A percentile compares a stretch with the other conserved stretches of the same genome.
Evolutionary conservation across 2,797 vertebrate genomes (phyloP).

Genomic region (Gorsachius magnificus): DNA sequence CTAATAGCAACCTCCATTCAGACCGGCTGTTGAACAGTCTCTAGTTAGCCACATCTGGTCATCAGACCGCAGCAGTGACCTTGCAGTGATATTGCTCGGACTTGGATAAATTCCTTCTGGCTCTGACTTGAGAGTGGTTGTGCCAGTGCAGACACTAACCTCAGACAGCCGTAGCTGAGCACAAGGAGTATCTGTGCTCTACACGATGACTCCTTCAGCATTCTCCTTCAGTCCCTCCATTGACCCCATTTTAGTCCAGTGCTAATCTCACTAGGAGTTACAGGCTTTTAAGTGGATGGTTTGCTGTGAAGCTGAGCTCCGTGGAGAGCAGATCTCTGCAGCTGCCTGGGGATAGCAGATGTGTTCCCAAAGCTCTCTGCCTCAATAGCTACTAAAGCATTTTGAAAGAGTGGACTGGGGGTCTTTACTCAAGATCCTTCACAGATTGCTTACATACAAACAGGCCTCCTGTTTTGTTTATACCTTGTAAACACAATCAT

Average conservation of each 20-base stretch:
- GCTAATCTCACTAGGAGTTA: too few species aligned
- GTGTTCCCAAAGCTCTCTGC: background rate
- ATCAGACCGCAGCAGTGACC: background rate
- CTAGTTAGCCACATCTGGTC: background rate
- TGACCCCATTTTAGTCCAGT: background rate
- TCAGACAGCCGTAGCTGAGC: background rate
- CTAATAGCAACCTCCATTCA: background rate
- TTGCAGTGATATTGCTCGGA: background rate
- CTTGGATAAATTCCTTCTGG: background rate
- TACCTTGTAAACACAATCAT: background rate
- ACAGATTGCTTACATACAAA: background rate
- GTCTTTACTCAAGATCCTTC: background rate
- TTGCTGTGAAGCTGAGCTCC: background rate
- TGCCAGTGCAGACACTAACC: background rate
- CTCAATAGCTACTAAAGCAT: background rate
- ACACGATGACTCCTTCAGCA: background rate
- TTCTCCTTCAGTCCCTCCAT: background rate
- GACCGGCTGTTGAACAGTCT: background rate
- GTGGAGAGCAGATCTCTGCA: background rate
- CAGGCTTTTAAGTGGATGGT: background rate
- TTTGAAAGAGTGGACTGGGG: background rate
- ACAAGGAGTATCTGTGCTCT: background rate
- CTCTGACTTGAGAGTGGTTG: background rate
- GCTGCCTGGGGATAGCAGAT: background rate
- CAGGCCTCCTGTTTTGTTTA: background rate